phyloP scores from a whole-genome alignment of 2,888 invertebrate genomes.

The Melanargia galathea region DNA sequence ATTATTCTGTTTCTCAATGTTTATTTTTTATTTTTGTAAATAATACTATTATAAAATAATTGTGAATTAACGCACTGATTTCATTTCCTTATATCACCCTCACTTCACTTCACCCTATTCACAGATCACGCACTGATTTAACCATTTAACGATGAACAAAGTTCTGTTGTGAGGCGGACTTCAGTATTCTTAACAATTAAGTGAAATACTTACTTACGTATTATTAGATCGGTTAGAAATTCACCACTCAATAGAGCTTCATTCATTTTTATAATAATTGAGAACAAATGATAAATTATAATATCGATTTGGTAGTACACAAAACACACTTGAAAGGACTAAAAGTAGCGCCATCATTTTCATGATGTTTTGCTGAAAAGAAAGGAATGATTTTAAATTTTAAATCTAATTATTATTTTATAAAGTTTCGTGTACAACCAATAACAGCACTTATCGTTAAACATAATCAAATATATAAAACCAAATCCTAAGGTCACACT shows the following conservation, averaged over 20 bases:
- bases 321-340: neutral
- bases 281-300: neutral
- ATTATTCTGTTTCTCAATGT: conserved; percentile 66
- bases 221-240: neutral
- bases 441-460: neutral
- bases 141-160: conserved; percentile 42
- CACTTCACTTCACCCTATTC: conserved; percentile 66
- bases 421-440: conserved; percentile 11
- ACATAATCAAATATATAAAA: conserved; percentile 27
- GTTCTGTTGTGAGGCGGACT: conserved; percentile 46
- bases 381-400: neutral
- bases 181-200: conserved; percentile 1
- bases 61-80: conserved; percentile 79
- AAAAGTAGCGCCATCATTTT: neutral
- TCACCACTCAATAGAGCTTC: conserved; percentile 31
- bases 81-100: conserved; percentile 73
- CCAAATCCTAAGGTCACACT: conserved; percentile 22
- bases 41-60: conserved; percentile 78
- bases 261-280: conserved; percentile 33
- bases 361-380: neutral
- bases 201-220: too few species aligned
- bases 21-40: too few species aligned
- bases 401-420: neutral
- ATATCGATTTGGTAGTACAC: conserved; percentile 1
- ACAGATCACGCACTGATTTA: conserved; percentile 47